phyloP scores from a whole-genome alignment of 2,888 invertebrate genomes.

The Danaus chrysippus region DNA sequence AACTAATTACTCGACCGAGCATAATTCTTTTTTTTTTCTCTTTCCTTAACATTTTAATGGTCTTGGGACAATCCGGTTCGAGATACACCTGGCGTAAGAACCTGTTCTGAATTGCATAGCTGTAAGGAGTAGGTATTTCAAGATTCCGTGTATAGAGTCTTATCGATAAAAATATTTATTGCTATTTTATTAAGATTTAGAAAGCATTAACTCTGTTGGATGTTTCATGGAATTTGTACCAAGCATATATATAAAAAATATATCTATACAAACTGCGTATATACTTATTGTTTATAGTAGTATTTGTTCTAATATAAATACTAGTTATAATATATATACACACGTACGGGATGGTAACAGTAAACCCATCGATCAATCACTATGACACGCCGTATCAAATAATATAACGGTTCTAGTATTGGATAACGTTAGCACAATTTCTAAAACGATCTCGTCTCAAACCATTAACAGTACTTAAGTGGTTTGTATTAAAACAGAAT shows the following conservation, averaged over 20 bases:
- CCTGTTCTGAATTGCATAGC: constrained; percentile 30
- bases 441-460: neutral
- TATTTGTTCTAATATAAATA: neutral
- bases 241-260: too few relatives aligned
- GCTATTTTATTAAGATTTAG: neutral
- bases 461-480: neutral
- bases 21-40: constrained; percentile 20
- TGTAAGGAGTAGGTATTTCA: constrained; percentile 15
- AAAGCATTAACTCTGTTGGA: neutral
- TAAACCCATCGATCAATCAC: neutral
- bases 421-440: neutral
- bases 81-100: constrained; percentile 34
- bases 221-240: too few relatives aligned
- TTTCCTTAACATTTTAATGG: constrained; percentile 23
- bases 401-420: constrained; percentile 1
- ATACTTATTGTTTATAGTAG: too few relatives aligned
- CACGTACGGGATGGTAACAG: neutral
- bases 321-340: neutral
- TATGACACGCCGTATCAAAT: neutral
- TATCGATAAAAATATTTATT: constrained; percentile 16
- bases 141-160: constrained; percentile 12
- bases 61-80: constrained; percentile 30
- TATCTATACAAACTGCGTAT: too few relatives aligned
- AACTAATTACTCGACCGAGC: constrained; percentile 23
- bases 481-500: too few relatives aligned